phyloP scores from a whole-genome alignment of 2,888 invertebrate genomes.

The Caenorhabditis imperialis region DNA sequence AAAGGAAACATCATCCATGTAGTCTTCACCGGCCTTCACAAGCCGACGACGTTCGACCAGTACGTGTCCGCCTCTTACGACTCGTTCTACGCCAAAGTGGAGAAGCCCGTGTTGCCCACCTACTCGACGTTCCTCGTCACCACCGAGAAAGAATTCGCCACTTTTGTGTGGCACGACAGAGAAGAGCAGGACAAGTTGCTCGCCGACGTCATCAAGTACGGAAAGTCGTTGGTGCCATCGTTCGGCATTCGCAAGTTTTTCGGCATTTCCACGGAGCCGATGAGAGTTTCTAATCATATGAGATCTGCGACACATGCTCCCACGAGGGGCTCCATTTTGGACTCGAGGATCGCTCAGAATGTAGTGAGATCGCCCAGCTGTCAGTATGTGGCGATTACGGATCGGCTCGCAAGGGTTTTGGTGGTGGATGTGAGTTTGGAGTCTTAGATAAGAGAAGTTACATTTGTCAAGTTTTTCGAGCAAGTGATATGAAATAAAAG shows the following conservation, averaged over 20 bases:
- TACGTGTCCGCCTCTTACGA: conserved; percentile 64
- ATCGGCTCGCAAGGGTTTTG: conserved; percentile 86
- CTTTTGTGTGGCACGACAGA: conserved; percentile 69
- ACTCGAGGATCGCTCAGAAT: conserved; percentile 40
- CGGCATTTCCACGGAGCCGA: conserved; percentile 67
- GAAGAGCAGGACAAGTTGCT: conserved; percentile 51
- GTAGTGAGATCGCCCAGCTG: conserved; percentile 40
- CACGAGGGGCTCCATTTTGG: conserved; percentile 46
- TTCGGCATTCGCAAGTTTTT: conserved; percentile 74
- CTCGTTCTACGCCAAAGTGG: conserved; percentile 59
- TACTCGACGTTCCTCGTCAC: conserved; percentile 68
- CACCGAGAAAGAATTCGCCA: conserved; percentile 60
- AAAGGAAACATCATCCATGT: conserved; percentile 60
- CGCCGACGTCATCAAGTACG: conserved; percentile 55
- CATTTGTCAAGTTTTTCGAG: conserved; percentile 12
- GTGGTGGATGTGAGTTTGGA: conserved; percentile 84
- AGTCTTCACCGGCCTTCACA: conserved; percentile 60
- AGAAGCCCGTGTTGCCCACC: conserved; percentile 60
- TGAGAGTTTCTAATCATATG: conserved; percentile 54
- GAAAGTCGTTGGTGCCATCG: conserved; percentile 64
- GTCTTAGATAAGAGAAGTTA: background rate
- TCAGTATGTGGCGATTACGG: conserved; percentile 43
- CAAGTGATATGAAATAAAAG: no score
- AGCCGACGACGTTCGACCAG: conserved; percentile 65
- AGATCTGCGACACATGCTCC: conserved; percentile 36